Conservation (phyloP, 2,113 vertebrate species). For the Athene noctua region DNA sequence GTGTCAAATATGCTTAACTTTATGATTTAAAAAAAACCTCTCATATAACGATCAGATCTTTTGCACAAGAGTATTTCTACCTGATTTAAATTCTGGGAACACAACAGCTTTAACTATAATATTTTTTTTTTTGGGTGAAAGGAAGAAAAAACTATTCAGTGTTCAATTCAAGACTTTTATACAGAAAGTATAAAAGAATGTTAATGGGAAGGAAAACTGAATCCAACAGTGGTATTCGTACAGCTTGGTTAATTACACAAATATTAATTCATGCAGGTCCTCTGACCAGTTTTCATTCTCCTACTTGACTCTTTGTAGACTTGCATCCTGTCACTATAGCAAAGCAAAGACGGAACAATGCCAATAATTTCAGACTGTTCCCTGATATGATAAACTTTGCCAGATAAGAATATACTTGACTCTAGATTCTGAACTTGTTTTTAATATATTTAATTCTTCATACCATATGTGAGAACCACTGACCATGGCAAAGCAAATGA, state of each 20-base stretch:
- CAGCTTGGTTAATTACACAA: slow-evolving; percentile 25
- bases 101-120: not conserved
- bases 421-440: not conserved
- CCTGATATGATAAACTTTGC: not conserved
- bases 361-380: not conserved
- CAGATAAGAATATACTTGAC: not conserved
- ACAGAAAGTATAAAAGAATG: not conserved
- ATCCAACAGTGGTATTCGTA: not conserved
- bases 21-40: not conserved
- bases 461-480: not conserved
- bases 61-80: not conserved
- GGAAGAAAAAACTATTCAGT: not conserved
- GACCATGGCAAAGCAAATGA: slow-evolving; percentile 26
- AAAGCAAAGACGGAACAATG: not conserved
- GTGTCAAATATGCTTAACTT: slow-evolving; percentile 42
- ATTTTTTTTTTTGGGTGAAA: not conserved
- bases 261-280: not conserved
- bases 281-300: slow-evolving; percentile 6
- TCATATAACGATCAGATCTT: not conserved
- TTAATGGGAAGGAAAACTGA: slow-evolving; percentile 13
- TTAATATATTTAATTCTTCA: not conserved
- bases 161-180: not conserved
- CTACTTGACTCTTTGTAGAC: not conserved
- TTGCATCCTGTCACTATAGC: not conserved
- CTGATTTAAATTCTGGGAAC: slow-evolving; percentile 2